Conservation (phyloP, 2,888 invertebrate genomes). For the Drosophila birchii region DNA sequence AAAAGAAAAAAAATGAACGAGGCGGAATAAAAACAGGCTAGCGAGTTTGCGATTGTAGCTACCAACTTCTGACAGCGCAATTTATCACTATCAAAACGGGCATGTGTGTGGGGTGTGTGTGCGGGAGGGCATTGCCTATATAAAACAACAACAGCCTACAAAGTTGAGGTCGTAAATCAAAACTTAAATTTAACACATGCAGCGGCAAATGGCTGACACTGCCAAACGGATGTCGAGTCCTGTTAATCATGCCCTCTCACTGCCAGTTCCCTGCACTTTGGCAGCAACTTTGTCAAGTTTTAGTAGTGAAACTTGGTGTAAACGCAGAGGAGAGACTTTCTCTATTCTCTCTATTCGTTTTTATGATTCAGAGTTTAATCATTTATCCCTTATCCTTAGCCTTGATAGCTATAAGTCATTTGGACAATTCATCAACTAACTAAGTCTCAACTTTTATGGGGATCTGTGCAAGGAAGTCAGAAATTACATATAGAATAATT, state of each 20-base stretch:
- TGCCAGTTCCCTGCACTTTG: constrained; percentile 17
- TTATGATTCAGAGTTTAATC: constrained; percentile 3
- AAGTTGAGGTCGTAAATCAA: constrained; percentile 82
- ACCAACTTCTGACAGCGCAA: constrained; percentile 83
- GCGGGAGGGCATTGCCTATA: constrained; percentile 64
- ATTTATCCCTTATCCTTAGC: constrained; percentile 1
- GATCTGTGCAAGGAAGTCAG: background rate
- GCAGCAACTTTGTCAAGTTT: constrained; percentile 18
- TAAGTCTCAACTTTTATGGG: background rate
- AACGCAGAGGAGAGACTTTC: background rate
- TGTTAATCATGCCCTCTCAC: constrained; percentile 49
- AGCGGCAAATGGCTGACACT: constrained; percentile 76
- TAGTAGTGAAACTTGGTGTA: background rate
- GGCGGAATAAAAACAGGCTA: constrained; percentile 40
- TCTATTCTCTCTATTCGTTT: background rate
- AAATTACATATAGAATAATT: background rate
- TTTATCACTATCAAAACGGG: constrained; percentile 79
- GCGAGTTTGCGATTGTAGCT: constrained; percentile 71
- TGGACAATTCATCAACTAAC: constrained; percentile 1
- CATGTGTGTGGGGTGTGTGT: constrained; percentile 31
- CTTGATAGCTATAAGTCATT: constrained; percentile 8
- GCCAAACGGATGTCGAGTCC: constrained; percentile 49
- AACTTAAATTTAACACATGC: constrained; percentile 82
- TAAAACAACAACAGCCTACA: constrained; percentile 68
- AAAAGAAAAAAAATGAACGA: constrained; percentile 9